phyloP scores from a whole-genome alignment of 2,797 vertebrate genomes.

The Enteromius mattozi region DNA sequence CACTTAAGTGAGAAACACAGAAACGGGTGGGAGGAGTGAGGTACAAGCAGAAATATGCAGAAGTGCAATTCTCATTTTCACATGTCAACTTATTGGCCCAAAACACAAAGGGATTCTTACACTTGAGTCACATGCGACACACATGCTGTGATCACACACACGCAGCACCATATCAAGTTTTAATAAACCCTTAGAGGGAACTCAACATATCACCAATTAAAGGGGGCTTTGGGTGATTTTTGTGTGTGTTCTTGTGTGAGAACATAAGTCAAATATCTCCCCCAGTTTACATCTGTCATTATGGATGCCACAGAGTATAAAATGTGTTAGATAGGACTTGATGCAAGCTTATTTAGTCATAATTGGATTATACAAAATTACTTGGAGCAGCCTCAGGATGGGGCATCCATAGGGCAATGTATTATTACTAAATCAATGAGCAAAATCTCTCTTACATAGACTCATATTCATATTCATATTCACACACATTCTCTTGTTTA shows the following conservation, averaged over 20 bases:
- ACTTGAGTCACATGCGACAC: background rate
- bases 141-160: background rate
- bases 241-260: background rate
- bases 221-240: background rate
- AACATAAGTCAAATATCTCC: background rate
- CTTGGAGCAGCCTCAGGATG: background rate
- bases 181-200: background rate
- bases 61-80: conserved; percentile 53
- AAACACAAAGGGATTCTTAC: conserved; percentile 40
- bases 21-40: conserved; percentile 37
- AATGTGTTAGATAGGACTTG: background rate
- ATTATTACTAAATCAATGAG: conserved; percentile 14
- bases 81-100: conserved; percentile 20
- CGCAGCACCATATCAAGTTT: background rate
- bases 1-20: conserved; percentile 32
- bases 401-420: background rate
- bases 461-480: background rate
- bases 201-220: conserved; percentile 9
- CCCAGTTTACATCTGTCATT: background rate
- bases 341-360: conserved; percentile 1
- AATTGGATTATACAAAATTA: conserved; percentile 23
- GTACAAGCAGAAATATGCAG: conserved; percentile 41
- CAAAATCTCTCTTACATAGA: background rate
- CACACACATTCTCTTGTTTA: background rate
- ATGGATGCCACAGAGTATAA: background rate